Conservation (phyloP, 2,797 vertebrate genomes). For the Sebastes diaconus region DNA sequence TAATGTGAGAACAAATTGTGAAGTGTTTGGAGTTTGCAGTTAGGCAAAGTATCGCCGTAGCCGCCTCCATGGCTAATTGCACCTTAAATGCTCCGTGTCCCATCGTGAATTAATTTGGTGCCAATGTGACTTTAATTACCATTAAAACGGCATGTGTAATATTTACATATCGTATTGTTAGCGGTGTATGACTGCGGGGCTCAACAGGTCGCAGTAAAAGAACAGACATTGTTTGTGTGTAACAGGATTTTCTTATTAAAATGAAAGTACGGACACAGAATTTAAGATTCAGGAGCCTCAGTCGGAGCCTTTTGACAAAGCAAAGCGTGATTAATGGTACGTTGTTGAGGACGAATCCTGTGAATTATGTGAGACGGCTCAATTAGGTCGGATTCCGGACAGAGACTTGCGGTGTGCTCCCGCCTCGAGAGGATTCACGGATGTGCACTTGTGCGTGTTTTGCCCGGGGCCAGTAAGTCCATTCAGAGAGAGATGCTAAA, state of each 20-base stretch:
- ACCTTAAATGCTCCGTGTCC: constrained; percentile 69
- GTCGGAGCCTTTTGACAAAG: constrained; percentile 32
- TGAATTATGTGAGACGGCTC: constrained; percentile 56
- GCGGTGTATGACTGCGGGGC: constrained; percentile 41
- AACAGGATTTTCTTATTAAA: neutral
- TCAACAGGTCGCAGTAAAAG: constrained; percentile 59
- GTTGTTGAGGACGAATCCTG: constrained; percentile 45
- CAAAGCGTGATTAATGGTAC: constrained; percentile 44
- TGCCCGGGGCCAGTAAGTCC: constrained; percentile 74
- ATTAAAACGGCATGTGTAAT: constrained; percentile 65
- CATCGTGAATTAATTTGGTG: constrained; percentile 72
- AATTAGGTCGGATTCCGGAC: constrained; percentile 74
- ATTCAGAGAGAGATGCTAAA: constrained; percentile 76
- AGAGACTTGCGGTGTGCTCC: constrained; percentile 36
- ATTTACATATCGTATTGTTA: constrained; percentile 64
- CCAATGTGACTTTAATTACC: constrained; percentile 74
- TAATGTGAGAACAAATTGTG: constrained; percentile 70
- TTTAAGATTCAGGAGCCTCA: neutral
- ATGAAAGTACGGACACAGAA: neutral
- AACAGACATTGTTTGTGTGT: neutral
- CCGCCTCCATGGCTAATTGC: constrained; percentile 75
- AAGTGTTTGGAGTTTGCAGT: constrained; percentile 68
- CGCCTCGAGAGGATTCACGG: constrained; percentile 66
- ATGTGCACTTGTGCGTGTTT: constrained; percentile 76
- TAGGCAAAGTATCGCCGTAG: constrained; percentile 55